phyloP scores from a whole-genome alignment of 2,113 vertebrate species.

The Urocynchramus pylzowi region DNA sequence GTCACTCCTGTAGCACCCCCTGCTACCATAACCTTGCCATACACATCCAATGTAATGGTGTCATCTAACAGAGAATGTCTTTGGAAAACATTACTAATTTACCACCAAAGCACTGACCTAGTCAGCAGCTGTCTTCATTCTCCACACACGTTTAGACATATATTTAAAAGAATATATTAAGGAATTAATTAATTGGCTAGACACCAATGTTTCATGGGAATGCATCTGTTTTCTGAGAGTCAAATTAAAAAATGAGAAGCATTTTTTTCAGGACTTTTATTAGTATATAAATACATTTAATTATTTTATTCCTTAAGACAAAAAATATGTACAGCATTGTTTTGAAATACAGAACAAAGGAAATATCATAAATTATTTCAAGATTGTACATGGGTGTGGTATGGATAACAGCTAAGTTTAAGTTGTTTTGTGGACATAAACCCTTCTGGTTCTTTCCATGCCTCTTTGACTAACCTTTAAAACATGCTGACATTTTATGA shows the following conservation, averaged over 20 bases:
- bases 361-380: not conserved
- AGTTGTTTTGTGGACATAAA: not conserved
- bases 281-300: not conserved
- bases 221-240: not conserved
- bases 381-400: not conserved
- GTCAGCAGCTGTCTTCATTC: not conserved
- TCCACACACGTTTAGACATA: not conserved
- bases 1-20: no score
- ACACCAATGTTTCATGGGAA: not conserved
- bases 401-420: not conserved
- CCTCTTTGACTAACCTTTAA: not conserved
- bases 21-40: not conserved
- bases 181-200: not conserved
- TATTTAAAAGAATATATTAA: not conserved
- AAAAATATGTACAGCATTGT: not conserved
- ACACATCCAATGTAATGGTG: not conserved
- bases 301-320: not conserved
- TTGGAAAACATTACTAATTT: not conserved
- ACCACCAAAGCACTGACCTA: not conserved
- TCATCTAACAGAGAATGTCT: not conserved
- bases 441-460: not conserved
- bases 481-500: accelerated
- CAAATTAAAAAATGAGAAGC: not conserved
- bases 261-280: not conserved
- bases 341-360: not conserved